phyloP scores from a whole-genome alignment of 2,888 invertebrate species.

The Macrosiphum euphorbiae region DNA sequence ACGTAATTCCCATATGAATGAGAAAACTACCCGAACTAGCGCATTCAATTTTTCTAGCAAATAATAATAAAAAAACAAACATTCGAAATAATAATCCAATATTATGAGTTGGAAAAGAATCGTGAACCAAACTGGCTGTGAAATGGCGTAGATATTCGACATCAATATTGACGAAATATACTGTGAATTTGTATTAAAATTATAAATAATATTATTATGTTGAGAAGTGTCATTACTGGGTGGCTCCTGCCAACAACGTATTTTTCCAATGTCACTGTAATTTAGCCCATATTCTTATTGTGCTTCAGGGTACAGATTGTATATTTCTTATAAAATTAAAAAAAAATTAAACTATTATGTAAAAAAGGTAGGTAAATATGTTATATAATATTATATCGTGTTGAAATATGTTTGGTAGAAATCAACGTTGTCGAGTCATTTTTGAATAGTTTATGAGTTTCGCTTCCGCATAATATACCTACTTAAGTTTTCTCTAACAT shows the following conservation, averaged over 20 bases:
- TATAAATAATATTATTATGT: neutral
- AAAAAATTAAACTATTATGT: too few species aligned
- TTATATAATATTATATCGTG: neutral
- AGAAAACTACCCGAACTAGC: neutral
- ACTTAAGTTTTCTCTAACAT: neutral
- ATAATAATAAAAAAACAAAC: neutral
- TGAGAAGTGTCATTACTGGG: too few species aligned
- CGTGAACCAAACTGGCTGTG: too few species aligned
- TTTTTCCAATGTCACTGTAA: too few species aligned
- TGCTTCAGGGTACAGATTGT: too few species aligned
- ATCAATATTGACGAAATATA: neutral
- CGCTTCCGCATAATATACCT: neutral
- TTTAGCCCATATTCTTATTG: too few species aligned
- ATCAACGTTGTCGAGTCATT: neutral
- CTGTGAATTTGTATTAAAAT: neutral
- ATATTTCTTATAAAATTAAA: too few species aligned
- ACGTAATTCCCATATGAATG: neutral
- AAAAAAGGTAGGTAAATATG: neutral
- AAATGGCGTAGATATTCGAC: neutral
- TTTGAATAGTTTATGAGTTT: neutral
- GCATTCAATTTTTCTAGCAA: neutral
- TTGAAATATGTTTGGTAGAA: neutral
- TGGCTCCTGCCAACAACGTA: too few species aligned
- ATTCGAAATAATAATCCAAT: neutral
- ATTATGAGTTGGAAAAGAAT: neutral